Conservation (phyloP, 2,797 vertebrate genomes). For the Ctenosaura bakeri region DNA sequence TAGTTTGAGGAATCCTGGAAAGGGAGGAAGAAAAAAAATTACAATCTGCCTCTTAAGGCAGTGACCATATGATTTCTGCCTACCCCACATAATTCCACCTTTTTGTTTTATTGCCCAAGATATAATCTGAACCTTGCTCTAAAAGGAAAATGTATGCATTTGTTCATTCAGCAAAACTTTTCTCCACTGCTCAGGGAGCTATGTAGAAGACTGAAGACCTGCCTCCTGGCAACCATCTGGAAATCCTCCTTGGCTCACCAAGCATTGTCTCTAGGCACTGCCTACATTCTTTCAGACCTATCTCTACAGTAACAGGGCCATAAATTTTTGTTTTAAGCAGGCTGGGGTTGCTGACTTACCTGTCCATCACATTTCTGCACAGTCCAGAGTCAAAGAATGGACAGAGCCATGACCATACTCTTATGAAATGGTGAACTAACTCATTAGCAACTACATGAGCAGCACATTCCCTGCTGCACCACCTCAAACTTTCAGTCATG, state of each 20-base stretch:
- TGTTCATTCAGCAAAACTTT: neutral
- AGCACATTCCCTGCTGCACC: neutral
- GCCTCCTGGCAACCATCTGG: neutral
- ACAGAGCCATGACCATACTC: no score
- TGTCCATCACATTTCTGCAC: neutral
- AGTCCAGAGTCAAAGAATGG: neutral
- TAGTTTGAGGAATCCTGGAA: neutral
- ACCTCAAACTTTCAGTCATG: neutral
- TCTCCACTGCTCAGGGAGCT: neutral
- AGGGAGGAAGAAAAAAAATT: neutral
- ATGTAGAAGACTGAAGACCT: neutral
- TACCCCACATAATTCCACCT: neutral
- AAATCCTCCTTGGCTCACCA: neutral
- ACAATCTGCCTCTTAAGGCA: neutral
- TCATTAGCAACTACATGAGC: neutral
- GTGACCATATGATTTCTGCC: neutral
- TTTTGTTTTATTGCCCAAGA: no score
- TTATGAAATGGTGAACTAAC: neutral
- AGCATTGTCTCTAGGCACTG: neutral
- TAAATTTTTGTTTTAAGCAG: neutral
- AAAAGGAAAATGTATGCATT: neutral
- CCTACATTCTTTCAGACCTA: neutral
- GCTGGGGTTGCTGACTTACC: neutral
- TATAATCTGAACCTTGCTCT: no score
- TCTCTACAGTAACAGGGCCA: neutral